Evolutionary conservation across 2,113 vertebrate genomes (phyloP).

Genomic region (Apus apus): DNA sequence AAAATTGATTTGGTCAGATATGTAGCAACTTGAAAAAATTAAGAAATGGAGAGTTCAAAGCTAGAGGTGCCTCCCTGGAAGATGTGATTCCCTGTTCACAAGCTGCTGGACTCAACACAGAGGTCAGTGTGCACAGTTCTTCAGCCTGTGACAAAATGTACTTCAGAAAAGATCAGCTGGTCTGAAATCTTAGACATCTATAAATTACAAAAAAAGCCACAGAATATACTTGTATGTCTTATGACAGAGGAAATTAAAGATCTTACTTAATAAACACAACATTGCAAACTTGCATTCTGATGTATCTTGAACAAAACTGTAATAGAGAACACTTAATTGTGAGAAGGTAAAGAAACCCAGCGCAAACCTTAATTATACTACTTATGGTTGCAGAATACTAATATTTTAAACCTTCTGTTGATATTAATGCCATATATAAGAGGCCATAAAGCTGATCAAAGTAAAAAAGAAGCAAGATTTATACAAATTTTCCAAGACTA

Average conservation of each 20-base stretch:
- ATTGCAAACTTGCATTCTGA: neutral
- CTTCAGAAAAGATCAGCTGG: neutral
- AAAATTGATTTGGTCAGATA: neutral
- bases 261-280: neutral
- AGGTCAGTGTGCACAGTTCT: neutral
- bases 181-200: neutral
- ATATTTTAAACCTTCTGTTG: neutral
- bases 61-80: neutral
- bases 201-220: neutral
- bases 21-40: neutral
- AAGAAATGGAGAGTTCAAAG: neutral
- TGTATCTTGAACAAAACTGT: neutral
- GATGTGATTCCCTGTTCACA: neutral
- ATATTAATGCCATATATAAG: neutral
- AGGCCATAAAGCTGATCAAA: neutral
- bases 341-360: neutral
- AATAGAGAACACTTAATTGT: neutral
- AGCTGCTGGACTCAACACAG: neutral
- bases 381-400: neutral
- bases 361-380: neutral
- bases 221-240: neutral
- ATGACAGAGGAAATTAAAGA: neutral
- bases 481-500: neutral
- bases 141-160: neutral
- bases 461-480: neutral